Base-by-base conservation (phyloP, 2,113 vertebrate genomes). In the Columba janthina region DNA sequence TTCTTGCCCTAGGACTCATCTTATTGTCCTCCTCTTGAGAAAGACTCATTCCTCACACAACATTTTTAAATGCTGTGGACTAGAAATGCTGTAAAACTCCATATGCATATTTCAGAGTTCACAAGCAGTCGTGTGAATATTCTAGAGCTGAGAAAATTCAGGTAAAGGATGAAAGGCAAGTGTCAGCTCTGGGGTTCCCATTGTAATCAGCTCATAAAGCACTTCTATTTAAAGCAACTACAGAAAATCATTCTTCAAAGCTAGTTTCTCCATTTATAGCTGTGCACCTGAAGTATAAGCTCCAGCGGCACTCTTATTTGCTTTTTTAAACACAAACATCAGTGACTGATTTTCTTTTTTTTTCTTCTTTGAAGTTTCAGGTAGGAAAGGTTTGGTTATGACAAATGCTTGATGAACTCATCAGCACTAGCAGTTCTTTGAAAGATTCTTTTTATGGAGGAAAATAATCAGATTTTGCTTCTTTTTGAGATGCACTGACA, bases 191-290 rank as follows among this genome's bases (percentile, higher is more conserved):
- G 44, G 66, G n/a, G 8, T 32, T 89, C 48, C 51, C 10, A 1
- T 31, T 66, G 53, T 71, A 93, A 88, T 72, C 60, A 72, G 40
- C 65, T 91, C 72, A 88, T 85, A 67, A 94, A 94, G n/a, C 56
- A 60, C 20, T 85, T 75, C 26, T 57, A 22, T 38, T 86, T 81
- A 87, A 94, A 91, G 69, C 32, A 91, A 66, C 19, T 89, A 70
- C 9, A 80, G 73, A 81, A 90, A 92, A 83, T 9, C 51, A 51
- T 38, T 79, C 70, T 93, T 93, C 86, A 96, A 89, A 94, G 50
- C 31, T 17, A 50, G 13, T 76, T 93, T 64, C 70, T 61, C 53
- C 64, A 77, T 75, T 85, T 88, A 81, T n/a, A 53, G 72, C 42
- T 70, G 74, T n/a, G 25, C 31, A 57, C 26, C 80, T 72, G 44